A percentile compares a stretch with the other conserved stretches of the same genome.
These are phyloP conservation scores for Ectobius pallidus DNA, from an alignment of 2,888 invertebrate species.

Conservation along the genomic window DNA sequence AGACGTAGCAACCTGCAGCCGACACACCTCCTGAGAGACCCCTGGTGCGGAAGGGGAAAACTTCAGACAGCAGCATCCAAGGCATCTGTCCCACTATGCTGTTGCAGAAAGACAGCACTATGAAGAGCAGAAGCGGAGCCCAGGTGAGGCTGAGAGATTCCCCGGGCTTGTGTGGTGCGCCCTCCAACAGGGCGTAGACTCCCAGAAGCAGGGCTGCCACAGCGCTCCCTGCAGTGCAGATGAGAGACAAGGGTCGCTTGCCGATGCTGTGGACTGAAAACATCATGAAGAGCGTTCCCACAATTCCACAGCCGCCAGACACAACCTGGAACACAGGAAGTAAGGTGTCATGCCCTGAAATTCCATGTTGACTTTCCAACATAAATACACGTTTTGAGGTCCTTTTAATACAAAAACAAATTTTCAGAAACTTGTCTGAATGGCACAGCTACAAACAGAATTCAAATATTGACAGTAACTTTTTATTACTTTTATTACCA, in stretches of 20 bases:
- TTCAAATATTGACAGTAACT: too few relatives aligned
- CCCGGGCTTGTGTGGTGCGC: background rate
- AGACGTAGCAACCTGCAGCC: constrained; percentile 61
- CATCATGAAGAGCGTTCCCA: constrained; percentile 16
- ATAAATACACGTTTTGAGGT: too few relatives aligned
- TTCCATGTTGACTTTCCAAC: too few relatives aligned
- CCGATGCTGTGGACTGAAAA: background rate
- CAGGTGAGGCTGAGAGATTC: constrained; percentile 28
- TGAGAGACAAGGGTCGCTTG: constrained; percentile 5
- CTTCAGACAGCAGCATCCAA: constrained; percentile 63
- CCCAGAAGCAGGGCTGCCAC: constrained; percentile 5
- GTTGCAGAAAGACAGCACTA: constrained; percentile 55
- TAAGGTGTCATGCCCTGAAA: too few relatives aligned
- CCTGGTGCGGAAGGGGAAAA: constrained; percentile 54
- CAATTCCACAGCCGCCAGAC: background rate
- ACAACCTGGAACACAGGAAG: constrained; percentile 5
- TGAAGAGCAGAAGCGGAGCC: constrained; percentile 55
- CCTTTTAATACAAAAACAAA: too few relatives aligned
- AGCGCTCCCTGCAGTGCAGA: constrained; percentile 1
- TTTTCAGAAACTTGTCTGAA: too few relatives aligned
- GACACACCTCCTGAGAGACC: constrained; percentile 61
- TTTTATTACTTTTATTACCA: too few relatives aligned
- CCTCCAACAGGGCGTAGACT: background rate
- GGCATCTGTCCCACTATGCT: constrained; percentile 56
- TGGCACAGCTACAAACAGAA: too few relatives aligned